Conservation (phyloP, 2,113 vertebrate genomes). For the Thymallus thymallus region DNA sequence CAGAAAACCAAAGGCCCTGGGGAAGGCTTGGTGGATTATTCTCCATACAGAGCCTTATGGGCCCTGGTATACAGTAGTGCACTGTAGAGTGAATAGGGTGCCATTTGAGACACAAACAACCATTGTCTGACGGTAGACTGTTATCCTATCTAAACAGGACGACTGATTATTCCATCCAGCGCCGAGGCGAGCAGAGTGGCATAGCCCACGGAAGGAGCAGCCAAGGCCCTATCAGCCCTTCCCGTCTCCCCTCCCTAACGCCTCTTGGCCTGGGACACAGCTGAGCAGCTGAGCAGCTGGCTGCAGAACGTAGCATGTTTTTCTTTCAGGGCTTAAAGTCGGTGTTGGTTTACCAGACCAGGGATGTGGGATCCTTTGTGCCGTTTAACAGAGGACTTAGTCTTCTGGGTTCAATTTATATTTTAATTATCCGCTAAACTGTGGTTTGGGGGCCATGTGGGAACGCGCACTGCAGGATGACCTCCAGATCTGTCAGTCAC, state of each 20-base stretch:
- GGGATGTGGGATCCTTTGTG: constrained; percentile 19
- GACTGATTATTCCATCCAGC: constrained; percentile 15
- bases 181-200: neutral
- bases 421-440: constrained; percentile 46
- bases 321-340: constrained; percentile 29
- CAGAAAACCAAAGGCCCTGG: neutral
- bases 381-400: constrained; percentile 27
- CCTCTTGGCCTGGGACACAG: neutral
- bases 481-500: constrained; percentile 17
- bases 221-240: neutral
- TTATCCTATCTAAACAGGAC: constrained; percentile 36
- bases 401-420: constrained; percentile 19
- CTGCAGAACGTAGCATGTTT: constrained; percentile 21
- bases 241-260: neutral
- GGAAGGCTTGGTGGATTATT: constrained; percentile 4
- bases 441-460: constrained; percentile 21
- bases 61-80: no score
- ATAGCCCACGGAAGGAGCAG: no score
- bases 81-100: no score
- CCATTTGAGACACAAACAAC: no score
- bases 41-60: no score
- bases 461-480: neutral
- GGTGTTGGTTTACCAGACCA: constrained; percentile 38
- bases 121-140: constrained; percentile 26
- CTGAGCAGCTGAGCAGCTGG: constrained; percentile 26